Conservation (phyloP, 2,888 invertebrate genomes). For the Oligia latruncula region DNA sequence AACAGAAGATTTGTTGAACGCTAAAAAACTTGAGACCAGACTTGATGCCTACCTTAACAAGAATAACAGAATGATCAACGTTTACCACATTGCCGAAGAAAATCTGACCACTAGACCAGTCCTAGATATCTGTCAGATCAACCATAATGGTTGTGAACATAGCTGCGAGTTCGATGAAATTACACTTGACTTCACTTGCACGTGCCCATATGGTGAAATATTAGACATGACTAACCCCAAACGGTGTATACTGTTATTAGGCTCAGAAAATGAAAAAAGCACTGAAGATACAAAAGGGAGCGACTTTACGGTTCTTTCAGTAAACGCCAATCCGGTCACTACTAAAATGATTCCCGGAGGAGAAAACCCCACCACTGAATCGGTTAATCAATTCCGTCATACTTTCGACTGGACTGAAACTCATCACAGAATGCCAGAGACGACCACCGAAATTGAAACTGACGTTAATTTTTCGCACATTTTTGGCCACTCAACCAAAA, state of each 20-base stretch:
- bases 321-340: slow-evolving; percentile 72
- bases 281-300: slow-evolving; percentile 51
- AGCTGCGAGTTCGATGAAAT: slow-evolving; percentile 92
- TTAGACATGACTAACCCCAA: slow-evolving; percentile 82
- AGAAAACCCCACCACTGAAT: slow-evolving; percentile 73
- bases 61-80: slow-evolving; percentile 89
- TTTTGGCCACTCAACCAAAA: slow-evolving; percentile 72
- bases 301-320: slow-evolving; percentile 69
- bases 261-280: slow-evolving; percentile 61
- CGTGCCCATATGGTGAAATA: slow-evolving; percentile 90
- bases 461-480: slow-evolving; percentile 81
- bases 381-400: slow-evolving; percentile 64
- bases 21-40: slow-evolving; percentile 83
- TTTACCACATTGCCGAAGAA: slow-evolving; percentile 88
- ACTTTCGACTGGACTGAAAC: slow-evolving; percentile 81
- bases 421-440: slow-evolving; percentile 71
- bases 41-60: slow-evolving; percentile 86
- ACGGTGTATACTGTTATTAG: slow-evolving; percentile 82
- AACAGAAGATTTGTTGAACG: slow-evolving; percentile 87
- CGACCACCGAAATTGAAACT: slow-evolving; percentile 77
- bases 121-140: slow-evolving; percentile 91
- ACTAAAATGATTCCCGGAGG: slow-evolving; percentile 73
- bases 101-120: slow-evolving; percentile 83
- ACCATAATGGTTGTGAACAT: slow-evolving; percentile 92
- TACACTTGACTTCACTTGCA: slow-evolving; percentile 91